phyloP scores from a whole-genome alignment of 1,140 invertebrate species.

The Amphibalanus amphitrite region DNA sequence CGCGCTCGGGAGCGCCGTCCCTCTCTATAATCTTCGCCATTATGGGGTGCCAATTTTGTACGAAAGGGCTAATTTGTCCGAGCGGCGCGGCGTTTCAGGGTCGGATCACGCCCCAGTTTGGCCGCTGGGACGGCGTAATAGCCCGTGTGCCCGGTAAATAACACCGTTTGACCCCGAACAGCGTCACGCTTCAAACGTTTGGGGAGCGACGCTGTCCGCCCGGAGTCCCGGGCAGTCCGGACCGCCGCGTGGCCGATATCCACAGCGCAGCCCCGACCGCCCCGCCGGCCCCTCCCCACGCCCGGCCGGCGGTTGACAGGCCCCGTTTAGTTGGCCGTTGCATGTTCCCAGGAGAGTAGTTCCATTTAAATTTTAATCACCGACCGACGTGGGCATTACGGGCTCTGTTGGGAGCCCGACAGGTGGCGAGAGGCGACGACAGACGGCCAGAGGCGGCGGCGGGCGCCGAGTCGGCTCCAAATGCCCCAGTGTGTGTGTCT shows the following conservation, averaged over 20 bases:
- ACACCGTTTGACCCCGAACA: neutral
- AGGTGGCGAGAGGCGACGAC: neutral
- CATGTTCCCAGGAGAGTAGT: neutral
- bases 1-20: neutral
- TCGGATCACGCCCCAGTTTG: neutral
- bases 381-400: neutral
- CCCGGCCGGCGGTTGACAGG: neutral
- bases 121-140: neutral
- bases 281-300: no score
- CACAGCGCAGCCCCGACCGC: no score
- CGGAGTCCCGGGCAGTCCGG: neutral
- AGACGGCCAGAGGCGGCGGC: neutral
- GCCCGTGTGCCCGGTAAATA: neutral
- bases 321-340: neutral
- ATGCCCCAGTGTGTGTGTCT: neutral
- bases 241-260: neutral
- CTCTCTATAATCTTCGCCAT: neutral
- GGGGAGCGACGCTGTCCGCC: no score
- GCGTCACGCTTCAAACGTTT: neutral
- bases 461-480: neutral
- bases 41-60: neutral
- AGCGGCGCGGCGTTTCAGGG: neutral
- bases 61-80: neutral
- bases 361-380: neutral
- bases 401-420: no score